Percentiles rank a stretch among this genome's conserved stretches.
Evolutionary conservation across 1,140 invertebrate species (phyloP).

Genomic region (Drosophila azteca): DNA sequence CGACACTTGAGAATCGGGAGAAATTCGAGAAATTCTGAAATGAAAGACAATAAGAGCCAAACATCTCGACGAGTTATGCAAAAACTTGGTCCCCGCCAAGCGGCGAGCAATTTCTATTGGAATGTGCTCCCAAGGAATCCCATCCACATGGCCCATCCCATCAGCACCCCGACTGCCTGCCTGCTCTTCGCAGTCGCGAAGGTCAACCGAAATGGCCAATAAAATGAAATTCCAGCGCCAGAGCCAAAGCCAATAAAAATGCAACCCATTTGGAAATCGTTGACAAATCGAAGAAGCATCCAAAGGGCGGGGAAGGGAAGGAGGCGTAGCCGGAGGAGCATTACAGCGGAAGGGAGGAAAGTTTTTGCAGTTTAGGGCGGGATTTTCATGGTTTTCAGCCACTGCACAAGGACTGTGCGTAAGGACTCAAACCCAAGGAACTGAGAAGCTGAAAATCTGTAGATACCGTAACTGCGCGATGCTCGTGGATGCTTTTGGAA

Average conservation of each 20-base stretch:
- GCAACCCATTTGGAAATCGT: slow-evolving; percentile 73
- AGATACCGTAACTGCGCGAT: slow-evolving; percentile 26
- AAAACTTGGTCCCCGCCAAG: slow-evolving; percentile 49
- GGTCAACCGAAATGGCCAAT: slow-evolving; percentile 78
- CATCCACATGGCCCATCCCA: too few species aligned
- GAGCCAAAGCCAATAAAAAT: slow-evolving; percentile 72
- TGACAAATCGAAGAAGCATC: slow-evolving; percentile 69
- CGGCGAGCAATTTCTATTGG: slow-evolving; percentile 68
- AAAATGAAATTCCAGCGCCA: slow-evolving; percentile 73
- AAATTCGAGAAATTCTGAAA: slow-evolving; percentile 15
- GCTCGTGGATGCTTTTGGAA: slow-evolving; percentile 7
- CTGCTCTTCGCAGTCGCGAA: slow-evolving; percentile 36
- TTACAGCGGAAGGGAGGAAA: slow-evolving; percentile 46
- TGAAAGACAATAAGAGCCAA: slow-evolving; percentile 66
- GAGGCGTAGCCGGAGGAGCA: not conserved
- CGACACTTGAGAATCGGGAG: slow-evolving; percentile 12
- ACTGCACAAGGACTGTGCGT: slow-evolving; percentile 67
- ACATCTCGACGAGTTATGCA: slow-evolving; percentile 71
- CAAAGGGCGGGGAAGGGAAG: not conserved
- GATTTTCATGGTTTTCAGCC: slow-evolving; percentile 59
- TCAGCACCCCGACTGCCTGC: not conserved
- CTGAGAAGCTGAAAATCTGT: slow-evolving; percentile 21
- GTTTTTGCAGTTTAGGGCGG: slow-evolving; percentile 58
- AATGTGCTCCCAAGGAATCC: slow-evolving; percentile 44
- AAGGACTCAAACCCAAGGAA: slow-evolving; percentile 4